Percentiles rank a stretch among this genome's conserved stretches.
Evolutionary conservation across 2,888 invertebrate species (phyloP).

Genomic region (Phengaris alcon): DNA sequence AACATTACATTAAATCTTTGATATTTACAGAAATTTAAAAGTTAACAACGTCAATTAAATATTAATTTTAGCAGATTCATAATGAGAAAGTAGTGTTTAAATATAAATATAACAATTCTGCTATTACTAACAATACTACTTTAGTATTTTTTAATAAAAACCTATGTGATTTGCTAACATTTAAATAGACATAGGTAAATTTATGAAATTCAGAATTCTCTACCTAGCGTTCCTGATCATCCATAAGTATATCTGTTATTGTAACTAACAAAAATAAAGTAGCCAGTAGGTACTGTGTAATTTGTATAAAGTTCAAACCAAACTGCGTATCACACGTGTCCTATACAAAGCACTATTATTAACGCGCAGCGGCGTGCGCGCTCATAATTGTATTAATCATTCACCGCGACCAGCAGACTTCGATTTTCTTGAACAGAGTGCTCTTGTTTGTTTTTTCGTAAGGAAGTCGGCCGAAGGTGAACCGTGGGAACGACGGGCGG

Average conservation of each 20-base stretch:
- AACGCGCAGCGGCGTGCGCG: slow-evolving; percentile 72
- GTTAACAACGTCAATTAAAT: no score
- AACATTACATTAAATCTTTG: no score
- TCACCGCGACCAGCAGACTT: slow-evolving; percentile 77
- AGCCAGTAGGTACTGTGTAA: background rate
- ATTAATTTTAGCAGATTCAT: no score
- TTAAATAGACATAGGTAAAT: no score
- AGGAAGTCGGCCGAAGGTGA: slow-evolving; percentile 78
- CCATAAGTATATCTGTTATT: background rate
- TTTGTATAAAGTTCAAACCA: slow-evolving; percentile 37
- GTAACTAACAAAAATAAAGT: background rate
- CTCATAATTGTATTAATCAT: slow-evolving; percentile 79
- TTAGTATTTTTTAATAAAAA: no score
- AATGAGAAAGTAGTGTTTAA: no score
- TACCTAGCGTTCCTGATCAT: no score
- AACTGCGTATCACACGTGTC: slow-evolving; percentile 60
- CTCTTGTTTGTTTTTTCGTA: slow-evolving; percentile 80
- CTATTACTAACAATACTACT: no score
- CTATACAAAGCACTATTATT: slow-evolving; percentile 73
- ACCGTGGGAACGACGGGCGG: slow-evolving; percentile 80
- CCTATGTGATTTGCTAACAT: no score
- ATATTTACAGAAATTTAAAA: no score
- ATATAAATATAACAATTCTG: no score
- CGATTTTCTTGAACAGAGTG: slow-evolving; percentile 79
- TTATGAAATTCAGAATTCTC: no score